phyloP scores from a whole-genome alignment of 1,140 invertebrate species.

The Ostrea denselamellosa region DNA sequence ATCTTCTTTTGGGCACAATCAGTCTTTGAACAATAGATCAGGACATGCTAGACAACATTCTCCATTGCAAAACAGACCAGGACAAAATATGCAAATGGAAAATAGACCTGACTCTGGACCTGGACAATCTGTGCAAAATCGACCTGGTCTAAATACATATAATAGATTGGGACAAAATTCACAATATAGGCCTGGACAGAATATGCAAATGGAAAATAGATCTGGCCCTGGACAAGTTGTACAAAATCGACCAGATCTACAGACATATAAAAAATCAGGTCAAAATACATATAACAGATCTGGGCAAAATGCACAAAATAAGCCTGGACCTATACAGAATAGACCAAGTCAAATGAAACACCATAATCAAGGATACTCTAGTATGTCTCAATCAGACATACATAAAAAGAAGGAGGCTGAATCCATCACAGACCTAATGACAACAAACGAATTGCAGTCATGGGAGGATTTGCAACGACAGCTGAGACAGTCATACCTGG shows the following conservation, averaged over 20 bases:
- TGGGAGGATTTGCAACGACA: conserved; percentile 15
- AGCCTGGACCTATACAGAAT: neutral
- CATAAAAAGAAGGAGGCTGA: neutral
- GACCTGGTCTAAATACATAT: neutral
- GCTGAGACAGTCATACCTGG: neutral
- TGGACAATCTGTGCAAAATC: neutral
- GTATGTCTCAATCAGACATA: neutral
- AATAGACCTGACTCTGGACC: neutral
- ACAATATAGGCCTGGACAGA: neutral
- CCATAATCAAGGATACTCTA: neutral
- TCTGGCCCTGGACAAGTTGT: too few species aligned
- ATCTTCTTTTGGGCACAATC: neutral
- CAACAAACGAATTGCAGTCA: neutral
- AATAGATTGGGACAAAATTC: neutral
- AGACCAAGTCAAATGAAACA: neutral
- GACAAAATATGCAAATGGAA: neutral
- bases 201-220: too few species aligned
- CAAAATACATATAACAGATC: neutral
- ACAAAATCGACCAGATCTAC: neutral
- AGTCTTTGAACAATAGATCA: neutral
- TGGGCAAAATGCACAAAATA: neutral
- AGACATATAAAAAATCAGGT: neutral
- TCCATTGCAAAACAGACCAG: neutral
- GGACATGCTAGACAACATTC: neutral
- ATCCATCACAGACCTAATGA: neutral